Evolutionary conservation across 2,113 vertebrate species (phyloP).

Genomic region (Neopipo cinnamomea): DNA sequence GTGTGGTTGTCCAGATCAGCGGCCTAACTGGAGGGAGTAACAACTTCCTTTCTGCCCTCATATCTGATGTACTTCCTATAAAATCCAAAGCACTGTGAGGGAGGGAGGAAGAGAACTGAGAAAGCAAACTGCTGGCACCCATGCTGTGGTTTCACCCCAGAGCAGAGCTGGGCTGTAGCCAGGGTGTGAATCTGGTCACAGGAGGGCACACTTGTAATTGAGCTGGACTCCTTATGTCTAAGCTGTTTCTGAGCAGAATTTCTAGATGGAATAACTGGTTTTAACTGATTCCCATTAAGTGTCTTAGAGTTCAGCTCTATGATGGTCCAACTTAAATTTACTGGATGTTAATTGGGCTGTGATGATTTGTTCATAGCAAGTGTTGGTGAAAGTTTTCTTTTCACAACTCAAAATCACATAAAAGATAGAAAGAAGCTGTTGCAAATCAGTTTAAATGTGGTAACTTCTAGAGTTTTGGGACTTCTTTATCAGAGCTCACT

Average conservation of each 20-base stretch:
- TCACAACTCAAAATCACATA: background rate
- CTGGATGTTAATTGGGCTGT: background rate
- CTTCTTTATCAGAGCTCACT: background rate
- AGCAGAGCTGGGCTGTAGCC: background rate
- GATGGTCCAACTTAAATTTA: background rate
- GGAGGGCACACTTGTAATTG: background rate
- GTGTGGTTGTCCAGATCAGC: background rate
- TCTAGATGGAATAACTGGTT: background rate
- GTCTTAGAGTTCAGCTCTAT: background rate
- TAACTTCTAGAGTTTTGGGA: background rate
- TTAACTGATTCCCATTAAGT: background rate
- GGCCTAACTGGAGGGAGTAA: background rate
- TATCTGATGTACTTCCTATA: background rate
- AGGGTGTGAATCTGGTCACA: background rate
- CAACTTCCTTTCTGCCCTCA: background rate
- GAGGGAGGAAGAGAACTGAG: background rate
- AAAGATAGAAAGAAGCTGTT: background rate
- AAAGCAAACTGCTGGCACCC: background rate
- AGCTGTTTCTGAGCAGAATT: background rate
- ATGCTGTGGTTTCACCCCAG: background rate
- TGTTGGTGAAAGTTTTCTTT: background rate
- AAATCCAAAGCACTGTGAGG: background rate
- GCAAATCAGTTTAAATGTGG: background rate
- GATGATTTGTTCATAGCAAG: background rate
- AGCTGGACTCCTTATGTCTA: background rate